Evolutionary conservation across 1,140 invertebrate genomes (phyloP).

Genomic region (Xylocopa sonorina): DNA sequence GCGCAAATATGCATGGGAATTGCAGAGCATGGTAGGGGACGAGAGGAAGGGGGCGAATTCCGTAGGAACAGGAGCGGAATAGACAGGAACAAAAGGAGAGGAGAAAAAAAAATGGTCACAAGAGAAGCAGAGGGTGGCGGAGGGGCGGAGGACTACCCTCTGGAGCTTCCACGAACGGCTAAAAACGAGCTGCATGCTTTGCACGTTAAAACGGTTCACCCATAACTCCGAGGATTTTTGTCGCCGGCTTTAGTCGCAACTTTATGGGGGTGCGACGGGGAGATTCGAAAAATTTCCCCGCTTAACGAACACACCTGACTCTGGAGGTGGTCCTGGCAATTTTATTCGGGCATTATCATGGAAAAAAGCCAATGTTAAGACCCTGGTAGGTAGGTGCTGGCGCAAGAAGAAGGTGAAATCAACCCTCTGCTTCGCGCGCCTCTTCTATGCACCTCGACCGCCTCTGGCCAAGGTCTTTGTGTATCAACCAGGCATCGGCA

Average conservation of each 20-base stretch:
- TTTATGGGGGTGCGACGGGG: slow-evolving; percentile 57
- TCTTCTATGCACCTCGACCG: not conserved
- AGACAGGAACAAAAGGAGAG: slow-evolving; percentile 24
- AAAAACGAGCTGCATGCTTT: slow-evolving; percentile 61
- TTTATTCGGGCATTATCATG: slow-evolving; percentile 39
- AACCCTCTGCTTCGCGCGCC: not conserved
- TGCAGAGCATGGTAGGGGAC: slow-evolving; percentile 47
- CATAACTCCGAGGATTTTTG: slow-evolving; percentile 73
- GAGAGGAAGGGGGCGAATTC: slow-evolving; percentile 14
- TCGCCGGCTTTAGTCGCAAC: slow-evolving; percentile 67
- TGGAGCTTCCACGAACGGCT: slow-evolving; percentile 47
- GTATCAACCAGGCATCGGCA: slow-evolving; percentile 38
- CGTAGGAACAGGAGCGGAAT: slow-evolving; percentile 22
- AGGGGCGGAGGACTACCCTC: slow-evolving; percentile 38
- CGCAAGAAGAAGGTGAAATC: slow-evolving; percentile 12
- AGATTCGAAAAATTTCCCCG: slow-evolving; percentile 67
- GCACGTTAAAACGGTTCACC: slow-evolving; percentile 59
- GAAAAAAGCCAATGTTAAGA: slow-evolving; percentile 5
- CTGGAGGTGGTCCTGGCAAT: slow-evolving; percentile 59
- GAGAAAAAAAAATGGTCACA: not conserved
- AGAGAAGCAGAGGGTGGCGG: not conserved
- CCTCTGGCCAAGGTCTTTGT: slow-evolving; percentile 1
- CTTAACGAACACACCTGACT: slow-evolving; percentile 66
- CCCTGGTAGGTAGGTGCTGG: not conserved
- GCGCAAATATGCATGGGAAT: slow-evolving; percentile 77